Evolutionary conservation across 2,113 vertebrate genomes (phyloP), one percentile per base, ranked within the genome.

Genomic region (Macquaria australasica): DNA sequence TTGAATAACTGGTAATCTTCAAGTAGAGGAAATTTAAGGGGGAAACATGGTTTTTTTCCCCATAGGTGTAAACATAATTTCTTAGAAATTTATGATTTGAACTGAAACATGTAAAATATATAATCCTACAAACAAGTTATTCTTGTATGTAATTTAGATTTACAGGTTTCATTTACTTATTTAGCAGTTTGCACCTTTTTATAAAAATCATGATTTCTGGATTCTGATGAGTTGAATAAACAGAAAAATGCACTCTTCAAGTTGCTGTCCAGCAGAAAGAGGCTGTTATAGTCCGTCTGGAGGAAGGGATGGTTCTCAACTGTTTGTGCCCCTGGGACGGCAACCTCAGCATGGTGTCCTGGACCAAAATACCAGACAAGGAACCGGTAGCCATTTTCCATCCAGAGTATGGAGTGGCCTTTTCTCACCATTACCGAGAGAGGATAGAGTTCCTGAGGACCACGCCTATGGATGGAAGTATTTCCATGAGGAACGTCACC

Each of bases 291-390:
- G 85, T 97, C 58, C 95, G 77, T 2, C 93, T 97, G 74, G 91
- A 94, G 51, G 91, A 96, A 73, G 95, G 94, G 31, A 95, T 97
- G 96, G 91, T 95, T 9, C 94, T 98, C 31, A 87, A 95, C 25
- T 97, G 97, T 62, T 70, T 92, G 58, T 97, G 95, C 53, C 95
- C 96, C 1, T 95, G 94, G 77, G 59, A 5, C 0, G 84, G 88
- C 0, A 85, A 37, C 15, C 86, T 97, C 85, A 96, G 87, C 41
- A 96, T 97, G 94, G 84, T 94, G 58, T 95, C 94, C 66, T 98
- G 97, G 97, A 88, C 89, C 70, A 97, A 97, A 94, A 16, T 43
- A 9, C 60, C 73, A 2, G 3, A 87, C 23, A 94, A 87, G 37
- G 18, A 93, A 53, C 88, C 85, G 0, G 31, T 97, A 23, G 96